Percentiles rank a stretch among this genome's conserved stretches.
Evolutionary conservation across 2,113 vertebrate species (phyloP).

Genomic region (Silurus asotus): DNA sequence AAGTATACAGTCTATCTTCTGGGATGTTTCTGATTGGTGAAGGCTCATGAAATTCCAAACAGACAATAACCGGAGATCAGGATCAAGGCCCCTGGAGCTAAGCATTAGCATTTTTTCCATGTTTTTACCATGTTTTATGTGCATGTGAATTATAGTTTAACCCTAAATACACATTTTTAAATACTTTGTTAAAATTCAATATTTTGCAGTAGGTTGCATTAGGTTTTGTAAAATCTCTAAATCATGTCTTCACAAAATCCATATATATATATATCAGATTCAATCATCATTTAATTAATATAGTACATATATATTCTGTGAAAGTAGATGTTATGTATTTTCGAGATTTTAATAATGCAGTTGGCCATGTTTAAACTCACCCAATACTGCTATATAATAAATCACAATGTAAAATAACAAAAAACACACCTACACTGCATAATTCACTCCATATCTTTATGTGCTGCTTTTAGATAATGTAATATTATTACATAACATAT

Average conservation of each 20-base stretch:
- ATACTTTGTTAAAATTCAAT: neutral
- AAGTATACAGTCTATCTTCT: neutral
- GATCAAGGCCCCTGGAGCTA: neutral
- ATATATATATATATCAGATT: neutral
- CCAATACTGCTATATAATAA: neutral
- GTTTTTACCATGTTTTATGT: neutral
- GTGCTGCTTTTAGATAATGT: neutral
- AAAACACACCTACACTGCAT: neutral
- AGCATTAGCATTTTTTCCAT: neutral
- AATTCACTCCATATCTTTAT: neutral
- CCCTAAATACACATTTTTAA: neutral
- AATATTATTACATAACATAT: neutral
- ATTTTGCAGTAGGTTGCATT: neutral
- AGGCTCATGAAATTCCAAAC: neutral
- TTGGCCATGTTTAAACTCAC: neutral
- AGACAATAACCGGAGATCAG: neutral
- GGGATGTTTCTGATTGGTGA: neutral
- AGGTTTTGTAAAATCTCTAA: neutral
- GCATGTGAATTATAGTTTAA: neutral
- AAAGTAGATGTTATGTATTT: neutral
- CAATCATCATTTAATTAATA: neutral
- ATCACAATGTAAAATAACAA: neutral
- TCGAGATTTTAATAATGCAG: neutral
- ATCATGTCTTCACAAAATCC: neutral
- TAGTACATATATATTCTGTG: neutral